A percentile compares a stretch with the other conserved stretches of the same genome.
Conservation (phyloP, 1,140 invertebrate genomes). For the Antheraea pernyi region DNA sequence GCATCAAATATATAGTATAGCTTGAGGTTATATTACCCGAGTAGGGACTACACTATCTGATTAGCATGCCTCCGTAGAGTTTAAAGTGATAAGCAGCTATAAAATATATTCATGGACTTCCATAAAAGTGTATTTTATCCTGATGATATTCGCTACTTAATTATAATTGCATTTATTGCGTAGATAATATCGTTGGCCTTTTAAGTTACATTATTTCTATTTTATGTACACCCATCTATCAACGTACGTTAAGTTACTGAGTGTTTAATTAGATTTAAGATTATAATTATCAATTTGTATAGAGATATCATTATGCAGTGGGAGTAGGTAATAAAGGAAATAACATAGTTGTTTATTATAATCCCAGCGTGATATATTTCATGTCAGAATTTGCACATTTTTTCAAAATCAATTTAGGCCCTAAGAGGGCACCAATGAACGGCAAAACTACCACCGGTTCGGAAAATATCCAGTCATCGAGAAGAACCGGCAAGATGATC, state of each 20-base stretch:
- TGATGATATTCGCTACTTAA: not conserved
- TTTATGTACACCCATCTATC: not conserved
- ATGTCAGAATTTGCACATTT: too few species aligned
- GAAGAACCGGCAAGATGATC: too few species aligned
- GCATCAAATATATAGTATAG: too few species aligned
- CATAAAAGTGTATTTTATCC: slow-evolving; percentile 3
- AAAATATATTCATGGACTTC: slow-evolving; percentile 1
- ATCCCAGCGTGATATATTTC: too few species aligned
- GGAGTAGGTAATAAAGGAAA: too few species aligned
- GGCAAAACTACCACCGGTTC: too few species aligned
- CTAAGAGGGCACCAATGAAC: too few species aligned
- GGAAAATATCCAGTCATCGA: too few species aligned
- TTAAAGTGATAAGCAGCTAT: slow-evolving; percentile 12
- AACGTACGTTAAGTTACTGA: not conserved
- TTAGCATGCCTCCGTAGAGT: slow-evolving; percentile 7
- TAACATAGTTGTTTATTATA: too few species aligned
- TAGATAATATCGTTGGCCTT: not conserved
- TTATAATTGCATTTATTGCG: not conserved
- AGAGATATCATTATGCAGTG: too few species aligned
- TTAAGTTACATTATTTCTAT: not conserved
- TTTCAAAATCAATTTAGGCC: too few species aligned
- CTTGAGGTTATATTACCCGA: not conserved
- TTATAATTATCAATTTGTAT: too few species aligned
- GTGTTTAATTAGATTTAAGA: not conserved
- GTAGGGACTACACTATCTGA: not conserved